phyloP scores from a whole-genome alignment of 2,113 vertebrate genomes.

The Aptenodytes forsteri region DNA sequence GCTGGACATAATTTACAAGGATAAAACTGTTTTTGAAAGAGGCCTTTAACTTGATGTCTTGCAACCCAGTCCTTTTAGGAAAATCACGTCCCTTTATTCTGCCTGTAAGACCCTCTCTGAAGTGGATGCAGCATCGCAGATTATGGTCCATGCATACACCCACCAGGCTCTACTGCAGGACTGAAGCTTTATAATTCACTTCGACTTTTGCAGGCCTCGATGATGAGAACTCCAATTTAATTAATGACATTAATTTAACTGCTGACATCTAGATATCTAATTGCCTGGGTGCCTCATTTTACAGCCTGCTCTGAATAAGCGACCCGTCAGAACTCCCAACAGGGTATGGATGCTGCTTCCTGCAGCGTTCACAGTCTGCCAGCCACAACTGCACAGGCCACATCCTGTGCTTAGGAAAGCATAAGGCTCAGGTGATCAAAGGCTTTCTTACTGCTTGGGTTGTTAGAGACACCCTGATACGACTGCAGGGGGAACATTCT shows the following conservation, averaged over 20 bases:
- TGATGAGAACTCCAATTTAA: neutral
- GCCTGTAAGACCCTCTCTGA: neutral
- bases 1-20: neutral
- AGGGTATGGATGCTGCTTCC: neutral
- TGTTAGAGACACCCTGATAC: neutral
- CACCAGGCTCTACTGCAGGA: neutral
- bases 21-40: neutral
- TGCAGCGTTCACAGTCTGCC: neutral
- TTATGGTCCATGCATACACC: fast-evolving
- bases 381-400: neutral
- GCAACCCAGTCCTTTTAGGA: neutral
- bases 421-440: neutral
- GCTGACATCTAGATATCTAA: neutral
- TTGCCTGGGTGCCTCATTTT: neutral
- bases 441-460: neutral
- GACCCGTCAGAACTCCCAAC: neutral
- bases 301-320: neutral
- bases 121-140: neutral
- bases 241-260: neutral
- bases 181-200: neutral
- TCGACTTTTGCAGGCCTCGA: neutral
- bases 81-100: fast-evolving
- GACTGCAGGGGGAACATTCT: neutral
- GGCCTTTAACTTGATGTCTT: neutral
- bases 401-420: neutral